These are phyloP conservation scores for Campopleginae sp. DNA, from an alignment of 2,888 invertebrate species.

Conservation along the genomic window DNA sequence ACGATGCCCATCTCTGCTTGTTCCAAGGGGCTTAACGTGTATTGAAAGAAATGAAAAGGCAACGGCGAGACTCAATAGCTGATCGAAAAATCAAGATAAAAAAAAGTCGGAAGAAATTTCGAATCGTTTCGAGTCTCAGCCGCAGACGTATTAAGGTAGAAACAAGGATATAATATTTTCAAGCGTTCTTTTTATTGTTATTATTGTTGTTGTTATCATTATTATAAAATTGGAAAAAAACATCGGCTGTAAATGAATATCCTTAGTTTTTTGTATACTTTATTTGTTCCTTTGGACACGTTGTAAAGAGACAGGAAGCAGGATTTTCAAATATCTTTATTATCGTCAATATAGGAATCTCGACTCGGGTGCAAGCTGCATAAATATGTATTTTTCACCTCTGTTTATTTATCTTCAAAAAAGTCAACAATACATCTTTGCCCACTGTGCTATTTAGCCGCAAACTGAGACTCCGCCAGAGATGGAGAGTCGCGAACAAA, in stretches of 20 bases:
- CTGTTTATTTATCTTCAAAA: constrained; percentile 75
- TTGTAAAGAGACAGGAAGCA: constrained; percentile 78
- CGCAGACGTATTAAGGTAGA: constrained; percentile 54
- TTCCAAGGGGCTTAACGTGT: constrained; percentile 45
- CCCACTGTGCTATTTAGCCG: constrained; percentile 74
- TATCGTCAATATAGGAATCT: constrained; percentile 80
- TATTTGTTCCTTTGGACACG: constrained; percentile 73
- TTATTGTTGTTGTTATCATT: constrained; percentile 74
- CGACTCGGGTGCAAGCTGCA: constrained; percentile 77
- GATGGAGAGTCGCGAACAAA: constrained; percentile 48
- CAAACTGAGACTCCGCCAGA: constrained; percentile 55
- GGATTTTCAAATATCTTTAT: constrained; percentile 79
- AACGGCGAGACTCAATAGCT: constrained; percentile 37
- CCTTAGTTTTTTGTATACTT: constrained; percentile 67
- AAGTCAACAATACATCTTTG: constrained; percentile 77
- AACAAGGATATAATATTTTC: constrained; percentile 48
- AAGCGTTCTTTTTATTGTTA: constrained; percentile 72
- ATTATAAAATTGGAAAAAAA: constrained; percentile 70
- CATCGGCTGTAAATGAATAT: constrained; percentile 62
- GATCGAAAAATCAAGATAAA: constrained; percentile 42
- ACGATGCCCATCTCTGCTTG: constrained; percentile 40
- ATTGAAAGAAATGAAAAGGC: constrained; percentile 28
- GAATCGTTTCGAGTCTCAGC: constrained; percentile 59
- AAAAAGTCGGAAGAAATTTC: constrained; percentile 20
- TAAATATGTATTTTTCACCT: constrained; percentile 64